phyloP scores from a whole-genome alignment of 2,797 vertebrate species.

The Rhinichthys osculus region DNA sequence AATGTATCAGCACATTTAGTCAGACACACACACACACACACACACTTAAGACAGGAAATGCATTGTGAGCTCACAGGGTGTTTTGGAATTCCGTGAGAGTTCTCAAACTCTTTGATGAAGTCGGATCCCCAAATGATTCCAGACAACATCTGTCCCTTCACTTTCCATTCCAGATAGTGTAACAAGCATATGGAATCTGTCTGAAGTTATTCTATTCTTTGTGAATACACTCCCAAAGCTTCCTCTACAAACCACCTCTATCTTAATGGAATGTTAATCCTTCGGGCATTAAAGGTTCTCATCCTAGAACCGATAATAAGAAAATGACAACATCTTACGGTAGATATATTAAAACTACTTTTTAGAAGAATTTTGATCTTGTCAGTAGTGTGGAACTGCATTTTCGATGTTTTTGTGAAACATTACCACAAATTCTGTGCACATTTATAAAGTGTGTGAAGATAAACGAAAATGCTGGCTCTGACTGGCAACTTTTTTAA shows the following conservation, averaged over 20 bases:
- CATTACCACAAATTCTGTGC: neutral
- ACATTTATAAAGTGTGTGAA: neutral
- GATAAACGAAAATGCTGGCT: neutral
- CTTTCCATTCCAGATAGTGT: constrained; percentile 72
- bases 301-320: constrained; percentile 4
- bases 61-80: constrained; percentile 15
- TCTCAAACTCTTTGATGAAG: constrained; percentile 74
- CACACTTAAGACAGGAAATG: constrained; percentile 39
- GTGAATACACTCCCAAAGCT: constrained; percentile 64
- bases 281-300: constrained; percentile 5
- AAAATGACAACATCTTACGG: constrained; percentile 7
- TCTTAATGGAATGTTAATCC: constrained; percentile 51
- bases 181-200: constrained; percentile 76
- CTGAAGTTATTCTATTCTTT: constrained; percentile 70
- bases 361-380: neutral
- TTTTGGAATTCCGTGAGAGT: constrained; percentile 66
- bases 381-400: too few relatives aligned
- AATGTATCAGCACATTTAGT: constrained; percentile 34
- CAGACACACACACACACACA: neutral
- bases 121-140: constrained; percentile 72
- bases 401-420: neutral
- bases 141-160: constrained; percentile 78
- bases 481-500: too few relatives aligned
- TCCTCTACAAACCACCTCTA: constrained; percentile 24
- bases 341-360: constrained; percentile 6